These are phyloP conservation scores for Callipepla californica DNA, from an alignment of 2,113 vertebrate species.

Conservation along the genomic window DNA sequence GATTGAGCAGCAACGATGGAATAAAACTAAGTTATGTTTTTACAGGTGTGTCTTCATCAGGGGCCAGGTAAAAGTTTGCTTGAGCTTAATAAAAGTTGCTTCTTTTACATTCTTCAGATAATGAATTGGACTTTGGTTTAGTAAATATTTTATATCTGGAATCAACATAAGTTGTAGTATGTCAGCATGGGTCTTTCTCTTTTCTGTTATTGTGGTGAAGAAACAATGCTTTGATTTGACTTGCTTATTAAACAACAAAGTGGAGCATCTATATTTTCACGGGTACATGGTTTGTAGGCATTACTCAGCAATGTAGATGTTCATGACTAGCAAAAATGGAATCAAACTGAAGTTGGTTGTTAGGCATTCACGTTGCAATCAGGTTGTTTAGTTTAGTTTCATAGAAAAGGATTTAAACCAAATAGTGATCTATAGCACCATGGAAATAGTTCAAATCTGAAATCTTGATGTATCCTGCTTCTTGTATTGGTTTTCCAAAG, in stretches of 20 bases:
- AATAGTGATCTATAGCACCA: background rate
- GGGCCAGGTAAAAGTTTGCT: background rate
- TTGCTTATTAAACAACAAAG: background rate
- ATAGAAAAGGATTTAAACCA: background rate
- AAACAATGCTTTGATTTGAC: background rate
- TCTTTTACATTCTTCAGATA: background rate
- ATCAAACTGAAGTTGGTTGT: background rate
- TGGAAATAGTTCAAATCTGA: background rate
- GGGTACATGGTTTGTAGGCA: fast-evolving
- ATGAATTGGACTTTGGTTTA: background rate
- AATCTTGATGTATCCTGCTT: background rate
- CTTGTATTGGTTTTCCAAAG: background rate
- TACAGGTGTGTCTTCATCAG: background rate
- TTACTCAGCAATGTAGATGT: background rate
- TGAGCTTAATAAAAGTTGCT: background rate
- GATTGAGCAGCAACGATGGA: background rate
- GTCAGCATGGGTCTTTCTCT: background rate
- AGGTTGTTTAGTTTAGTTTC: background rate
- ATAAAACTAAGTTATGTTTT: background rate
- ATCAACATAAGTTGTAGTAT: background rate
- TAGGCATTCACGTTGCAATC: background rate
- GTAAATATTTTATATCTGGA: background rate
- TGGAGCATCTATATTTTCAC: background rate
- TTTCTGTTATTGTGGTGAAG: background rate
- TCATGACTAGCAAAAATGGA: background rate